Evolutionary conservation across 2,888 invertebrate genomes (phyloP).

Genomic region (Torymus aiolomorphi): DNA sequence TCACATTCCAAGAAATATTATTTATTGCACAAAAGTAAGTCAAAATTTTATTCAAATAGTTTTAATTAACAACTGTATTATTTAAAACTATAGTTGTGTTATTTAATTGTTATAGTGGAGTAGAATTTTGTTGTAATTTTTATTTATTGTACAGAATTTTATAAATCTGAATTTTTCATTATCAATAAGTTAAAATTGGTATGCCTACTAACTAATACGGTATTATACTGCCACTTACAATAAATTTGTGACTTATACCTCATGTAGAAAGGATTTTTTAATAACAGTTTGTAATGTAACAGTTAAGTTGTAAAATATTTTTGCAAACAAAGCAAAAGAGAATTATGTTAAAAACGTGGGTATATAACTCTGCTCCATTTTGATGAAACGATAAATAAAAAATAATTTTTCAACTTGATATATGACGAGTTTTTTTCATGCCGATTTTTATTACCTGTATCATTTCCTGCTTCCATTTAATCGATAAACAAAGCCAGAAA

Average conservation of each 20-base stretch:
- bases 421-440: too few relatives aligned
- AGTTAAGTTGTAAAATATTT: conserved; percentile 14
- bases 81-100: background rate
- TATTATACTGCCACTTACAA: conserved; percentile 1
- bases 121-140: too few relatives aligned
- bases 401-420: conserved; percentile 12
- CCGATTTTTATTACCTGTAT: too few relatives aligned
- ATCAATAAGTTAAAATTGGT: too few relatives aligned
- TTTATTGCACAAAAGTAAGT: background rate
- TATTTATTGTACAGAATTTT: too few relatives aligned
- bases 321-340: background rate
- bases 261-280: background rate
- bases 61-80: too few relatives aligned
- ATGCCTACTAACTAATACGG: background rate
- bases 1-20: conserved; percentile 4
- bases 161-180: background rate
- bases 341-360: background rate
- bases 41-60: too few relatives aligned
- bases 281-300: conserved; percentile 6
- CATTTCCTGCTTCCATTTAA: too few relatives aligned
- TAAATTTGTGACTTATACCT: background rate
- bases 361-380: too few relatives aligned
- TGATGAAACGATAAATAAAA: background rate
- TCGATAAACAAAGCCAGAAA: too few relatives aligned
- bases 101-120: too few relatives aligned